Conservation (phyloP, 1,140 invertebrate genomes). For the Hylyphantes graminicola region DNA sequence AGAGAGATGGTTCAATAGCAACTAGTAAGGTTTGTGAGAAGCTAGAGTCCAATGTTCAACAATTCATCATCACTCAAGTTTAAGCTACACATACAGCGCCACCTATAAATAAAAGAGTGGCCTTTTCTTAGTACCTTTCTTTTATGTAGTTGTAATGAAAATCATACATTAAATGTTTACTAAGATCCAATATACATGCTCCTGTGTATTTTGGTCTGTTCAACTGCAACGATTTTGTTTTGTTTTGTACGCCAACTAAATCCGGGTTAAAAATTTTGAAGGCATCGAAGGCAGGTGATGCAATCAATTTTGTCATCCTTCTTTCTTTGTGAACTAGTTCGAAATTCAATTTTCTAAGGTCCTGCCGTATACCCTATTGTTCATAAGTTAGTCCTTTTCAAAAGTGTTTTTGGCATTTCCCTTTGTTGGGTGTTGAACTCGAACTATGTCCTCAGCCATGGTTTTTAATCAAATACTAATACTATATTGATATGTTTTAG, state of each 20-base stretch:
- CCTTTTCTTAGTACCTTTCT: too few relatives aligned
- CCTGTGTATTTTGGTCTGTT: constrained; percentile 31
- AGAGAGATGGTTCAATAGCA: too few relatives aligned
- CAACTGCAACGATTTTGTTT: constrained; percentile 3
- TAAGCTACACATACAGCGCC: too few relatives aligned
- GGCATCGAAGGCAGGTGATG: constrained; percentile 44
- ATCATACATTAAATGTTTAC: too few relatives aligned
- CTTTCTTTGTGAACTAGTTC: background rate
- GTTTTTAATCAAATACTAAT: too few relatives aligned
- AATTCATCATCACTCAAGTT: too few relatives aligned
- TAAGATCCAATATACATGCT: constrained; percentile 39
- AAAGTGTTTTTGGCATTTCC: constrained; percentile 36
- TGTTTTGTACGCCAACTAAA: background rate
- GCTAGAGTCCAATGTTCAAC: constrained; percentile 65
- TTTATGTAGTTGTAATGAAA: too few relatives aligned
- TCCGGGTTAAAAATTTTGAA: constrained; percentile 31
- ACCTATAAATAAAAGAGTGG: too few relatives aligned
- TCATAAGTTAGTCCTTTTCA: constrained; percentile 60
- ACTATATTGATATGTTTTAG: constrained; percentile 11
- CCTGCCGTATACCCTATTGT: constrained; percentile 10
- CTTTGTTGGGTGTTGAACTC: too few relatives aligned
- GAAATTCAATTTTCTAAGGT: background rate
- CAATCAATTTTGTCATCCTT: constrained; percentile 6
- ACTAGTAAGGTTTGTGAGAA: too few relatives aligned
- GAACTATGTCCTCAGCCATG: too few relatives aligned